Evolutionary conservation across 2,113 vertebrate genomes (phyloP).

Genomic region (Saimiri boliviensis): DNA sequence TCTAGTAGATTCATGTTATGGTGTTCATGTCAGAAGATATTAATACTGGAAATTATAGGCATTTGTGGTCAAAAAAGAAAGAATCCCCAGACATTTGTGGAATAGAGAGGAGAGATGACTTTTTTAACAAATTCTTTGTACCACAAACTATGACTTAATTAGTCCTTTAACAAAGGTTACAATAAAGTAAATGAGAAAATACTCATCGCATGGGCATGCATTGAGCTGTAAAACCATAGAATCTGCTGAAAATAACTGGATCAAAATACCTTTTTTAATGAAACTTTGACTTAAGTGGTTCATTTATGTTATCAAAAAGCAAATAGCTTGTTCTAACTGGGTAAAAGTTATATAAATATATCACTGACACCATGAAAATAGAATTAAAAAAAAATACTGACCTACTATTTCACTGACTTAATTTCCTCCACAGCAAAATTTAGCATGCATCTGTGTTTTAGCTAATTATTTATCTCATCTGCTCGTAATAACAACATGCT

Average conservation of each 20-base stretch:
- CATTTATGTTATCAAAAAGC: constrained; percentile 31
- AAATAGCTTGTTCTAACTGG: background rate
- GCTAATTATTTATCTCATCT: background rate
- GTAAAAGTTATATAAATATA: background rate
- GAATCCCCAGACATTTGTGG: background rate
- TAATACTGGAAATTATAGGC: background rate
- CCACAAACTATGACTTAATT: background rate
- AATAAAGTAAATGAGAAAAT: background rate
- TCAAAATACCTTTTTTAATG: background rate
- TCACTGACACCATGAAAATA: background rate
- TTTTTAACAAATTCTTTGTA: background rate
- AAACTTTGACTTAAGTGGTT: background rate
- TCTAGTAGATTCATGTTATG: background rate
- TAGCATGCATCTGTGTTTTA: background rate
- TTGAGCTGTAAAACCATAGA: background rate
- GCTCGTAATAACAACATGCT: background rate
- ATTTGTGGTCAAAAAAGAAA: background rate
- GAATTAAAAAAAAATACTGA: background rate
- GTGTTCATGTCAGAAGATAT: background rate
- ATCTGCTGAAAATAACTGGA: constrained; percentile 26
- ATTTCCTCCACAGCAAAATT: background rate
- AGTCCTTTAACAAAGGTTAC: background rate
- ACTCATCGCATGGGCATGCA: background rate
- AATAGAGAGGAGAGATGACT: background rate
- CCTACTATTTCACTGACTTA: background rate